A percentile compares a stretch with the other conserved stretches of the same genome.
Conservation (phyloP, 2,888 invertebrate species). For the Agrochola litura region DNA sequence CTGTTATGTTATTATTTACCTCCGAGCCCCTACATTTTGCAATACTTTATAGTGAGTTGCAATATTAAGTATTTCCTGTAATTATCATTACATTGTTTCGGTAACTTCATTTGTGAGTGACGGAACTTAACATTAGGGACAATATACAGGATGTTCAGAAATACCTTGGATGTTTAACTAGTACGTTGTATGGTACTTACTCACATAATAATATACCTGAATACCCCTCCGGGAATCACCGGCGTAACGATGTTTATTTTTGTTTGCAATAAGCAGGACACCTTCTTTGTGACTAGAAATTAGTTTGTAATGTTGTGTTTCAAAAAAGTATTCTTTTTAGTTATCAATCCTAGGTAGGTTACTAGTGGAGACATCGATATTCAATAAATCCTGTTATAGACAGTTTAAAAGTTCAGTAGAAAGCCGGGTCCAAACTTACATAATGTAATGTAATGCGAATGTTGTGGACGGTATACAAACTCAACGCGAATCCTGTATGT, state of each 20-base stretch:
- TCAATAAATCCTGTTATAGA: background rate
- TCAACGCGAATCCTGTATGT: too few species aligned
- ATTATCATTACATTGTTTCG: slow-evolving; percentile 15
- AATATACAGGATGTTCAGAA: slow-evolving; percentile 22
- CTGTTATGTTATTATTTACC: background rate
- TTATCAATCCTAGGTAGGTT: background rate
- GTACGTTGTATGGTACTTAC: background rate
- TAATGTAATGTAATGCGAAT: too few species aligned
- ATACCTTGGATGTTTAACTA: background rate
- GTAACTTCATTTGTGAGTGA: slow-evolving; percentile 12
- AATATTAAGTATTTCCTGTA: background rate
- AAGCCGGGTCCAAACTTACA: too few species aligned
- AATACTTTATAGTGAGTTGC: background rate
- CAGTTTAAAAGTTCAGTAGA: background rate
- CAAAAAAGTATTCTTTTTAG: background rate
- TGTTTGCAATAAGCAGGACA: background rate
- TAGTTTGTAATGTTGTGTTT: background rate
- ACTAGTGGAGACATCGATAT: background rate
- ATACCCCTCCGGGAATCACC: slow-evolving; percentile 1
- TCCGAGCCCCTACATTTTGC: background rate
- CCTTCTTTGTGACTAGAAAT: background rate
- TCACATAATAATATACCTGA: slow-evolving; percentile 5
- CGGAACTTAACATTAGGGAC: slow-evolving; percentile 2
- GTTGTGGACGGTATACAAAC: too few species aligned
- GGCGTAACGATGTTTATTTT: slow-evolving; percentile 14